Conservation (phyloP, 2,888 invertebrate genomes). For the Mythimna lalbum region DNA sequence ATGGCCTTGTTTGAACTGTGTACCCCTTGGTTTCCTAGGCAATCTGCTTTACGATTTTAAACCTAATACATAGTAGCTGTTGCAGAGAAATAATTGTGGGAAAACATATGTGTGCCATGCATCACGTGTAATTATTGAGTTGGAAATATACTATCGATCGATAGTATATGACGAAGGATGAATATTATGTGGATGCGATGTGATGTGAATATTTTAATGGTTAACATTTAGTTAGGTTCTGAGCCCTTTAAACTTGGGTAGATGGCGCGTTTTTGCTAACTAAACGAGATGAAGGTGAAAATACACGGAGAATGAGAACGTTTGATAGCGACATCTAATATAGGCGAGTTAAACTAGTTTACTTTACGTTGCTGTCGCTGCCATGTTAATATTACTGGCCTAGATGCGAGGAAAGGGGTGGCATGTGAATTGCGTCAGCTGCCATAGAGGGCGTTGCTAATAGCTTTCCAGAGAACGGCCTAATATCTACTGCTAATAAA, state of each 20-base stretch:
- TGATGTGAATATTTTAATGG: neutral
- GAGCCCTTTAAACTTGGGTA: neutral
- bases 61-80: neutral
- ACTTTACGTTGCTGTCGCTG: conserved; percentile 1
- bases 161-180: too few species aligned
- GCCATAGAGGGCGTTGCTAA: conserved; percentile 28
- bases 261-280: neutral
- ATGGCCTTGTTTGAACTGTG: conserved; percentile 12
- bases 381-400: neutral
- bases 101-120: neutral
- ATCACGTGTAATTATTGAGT: neutral
- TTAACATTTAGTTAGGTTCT: conserved; percentile 1
- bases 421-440: neutral
- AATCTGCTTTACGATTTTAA: neutral
- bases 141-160: too few species aligned
- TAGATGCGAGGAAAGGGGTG: neutral
- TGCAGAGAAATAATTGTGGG: neutral
- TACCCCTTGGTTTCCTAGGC: neutral
- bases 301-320: neutral
- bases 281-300: too few species aligned
- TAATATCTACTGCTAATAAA: conserved; percentile 1
- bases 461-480: neutral
- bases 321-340: conserved; percentile 20
- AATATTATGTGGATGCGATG: too few species aligned
- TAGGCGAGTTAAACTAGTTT: neutral